phyloP scores from a whole-genome alignment of 2,797 vertebrate species.

The Pseudochirops corinnae region DNA sequence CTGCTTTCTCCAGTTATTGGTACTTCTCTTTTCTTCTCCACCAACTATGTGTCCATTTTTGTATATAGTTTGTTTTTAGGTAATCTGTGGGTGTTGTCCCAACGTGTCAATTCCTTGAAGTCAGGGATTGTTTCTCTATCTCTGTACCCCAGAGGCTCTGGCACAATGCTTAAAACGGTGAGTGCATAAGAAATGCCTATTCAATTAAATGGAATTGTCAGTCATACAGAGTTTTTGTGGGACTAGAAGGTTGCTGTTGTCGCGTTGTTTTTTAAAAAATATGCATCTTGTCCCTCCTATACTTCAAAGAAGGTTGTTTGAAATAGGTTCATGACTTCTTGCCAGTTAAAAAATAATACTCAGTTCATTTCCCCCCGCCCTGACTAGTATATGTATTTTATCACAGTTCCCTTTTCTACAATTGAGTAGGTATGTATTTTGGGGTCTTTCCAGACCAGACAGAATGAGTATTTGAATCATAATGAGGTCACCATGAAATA shows the following conservation, averaged over 20 bases:
- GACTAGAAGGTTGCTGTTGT: not conserved
- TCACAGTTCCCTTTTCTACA: slow-evolving; percentile 46
- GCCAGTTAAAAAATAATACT: slow-evolving; percentile 8
- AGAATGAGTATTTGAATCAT: slow-evolving; percentile 41
- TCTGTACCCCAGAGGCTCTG: not conserved
- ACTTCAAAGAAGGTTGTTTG: slow-evolving; percentile 39
- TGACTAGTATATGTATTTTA: not conserved
- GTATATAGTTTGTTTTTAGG: not conserved
- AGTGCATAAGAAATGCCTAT: not conserved
- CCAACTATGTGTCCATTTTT: not conserved
- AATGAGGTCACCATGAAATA: not conserved
- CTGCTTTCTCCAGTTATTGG: not conserved
- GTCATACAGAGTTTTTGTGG: slow-evolving; percentile 10
- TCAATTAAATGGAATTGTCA: slow-evolving; percentile 17
- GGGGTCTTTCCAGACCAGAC: not conserved
- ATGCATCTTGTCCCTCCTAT: not conserved
- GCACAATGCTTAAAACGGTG: not conserved
- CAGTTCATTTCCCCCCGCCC: slow-evolving; percentile 1
- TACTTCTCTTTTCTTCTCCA: not conserved
- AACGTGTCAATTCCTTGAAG: not conserved
- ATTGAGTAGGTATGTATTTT: not conserved
- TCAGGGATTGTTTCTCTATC: not conserved
- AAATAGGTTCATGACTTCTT: slow-evolving; percentile 24
- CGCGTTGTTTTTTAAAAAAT: not conserved
- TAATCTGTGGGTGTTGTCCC: not conserved